Percentiles rank a stretch among this genome's conserved stretches.
phyloP scores from a whole-genome alignment of 2,888 invertebrate species.

The Himalopsyche anomala region DNA sequence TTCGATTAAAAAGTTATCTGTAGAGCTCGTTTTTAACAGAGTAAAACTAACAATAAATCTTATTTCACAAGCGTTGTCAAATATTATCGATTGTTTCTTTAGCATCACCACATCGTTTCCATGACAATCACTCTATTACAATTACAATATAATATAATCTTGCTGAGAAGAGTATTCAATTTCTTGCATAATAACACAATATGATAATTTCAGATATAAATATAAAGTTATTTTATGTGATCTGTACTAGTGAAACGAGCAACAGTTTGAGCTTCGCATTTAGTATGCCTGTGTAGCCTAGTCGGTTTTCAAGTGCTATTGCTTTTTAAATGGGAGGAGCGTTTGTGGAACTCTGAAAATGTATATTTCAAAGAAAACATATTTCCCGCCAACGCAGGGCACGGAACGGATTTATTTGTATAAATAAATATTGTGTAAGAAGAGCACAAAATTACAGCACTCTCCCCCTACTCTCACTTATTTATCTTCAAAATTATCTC shows the following conservation, averaged over 20 bases:
- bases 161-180: too few species aligned
- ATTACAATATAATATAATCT: too few species aligned
- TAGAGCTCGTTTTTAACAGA: too few species aligned
- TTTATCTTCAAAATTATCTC: slow-evolving; percentile 18
- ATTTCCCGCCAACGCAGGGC: slow-evolving; percentile 16
- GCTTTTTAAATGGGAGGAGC: slow-evolving; percentile 43
- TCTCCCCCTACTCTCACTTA: background rate
- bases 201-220: too few species aligned
- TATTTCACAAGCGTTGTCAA: too few species aligned
- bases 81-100: too few species aligned
- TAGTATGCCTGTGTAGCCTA: slow-evolving; percentile 16
- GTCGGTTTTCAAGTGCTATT: slow-evolving; percentile 43
- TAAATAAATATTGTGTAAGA: slow-evolving; percentile 14
- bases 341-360: slow-evolving; percentile 21
- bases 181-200: too few species aligned
- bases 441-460: background rate
- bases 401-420: slow-evolving; percentile 22
- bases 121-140: too few species aligned
- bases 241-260: background rate
- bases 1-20: too few species aligned
- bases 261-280: slow-evolving; percentile 9
- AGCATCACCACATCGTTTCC: too few species aligned
- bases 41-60: too few species aligned
- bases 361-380: slow-evolving; percentile 38
- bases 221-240: background rate